Conservation (phyloP, 2,113 vertebrate species). For the Halcyon senegalensis region DNA sequence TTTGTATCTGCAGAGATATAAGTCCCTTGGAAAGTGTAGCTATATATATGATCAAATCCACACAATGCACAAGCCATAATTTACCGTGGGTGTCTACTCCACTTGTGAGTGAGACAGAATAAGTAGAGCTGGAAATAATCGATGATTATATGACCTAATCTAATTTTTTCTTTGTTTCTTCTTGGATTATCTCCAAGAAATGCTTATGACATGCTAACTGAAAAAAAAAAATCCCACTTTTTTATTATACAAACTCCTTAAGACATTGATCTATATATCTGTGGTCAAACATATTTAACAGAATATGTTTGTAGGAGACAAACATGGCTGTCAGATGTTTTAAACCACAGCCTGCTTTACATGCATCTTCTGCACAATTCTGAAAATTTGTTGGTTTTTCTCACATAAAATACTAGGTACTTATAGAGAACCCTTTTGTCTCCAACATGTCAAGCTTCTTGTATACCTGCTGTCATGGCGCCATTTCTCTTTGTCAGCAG, state of each 20-base stretch:
- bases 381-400: background rate
- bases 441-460: background rate
- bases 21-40: background rate
- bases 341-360: background rate
- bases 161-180: background rate
- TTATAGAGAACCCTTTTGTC: background rate
- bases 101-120: background rate
- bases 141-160: background rate
- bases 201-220: background rate
- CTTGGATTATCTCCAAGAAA: background rate
- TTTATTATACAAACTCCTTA: background rate
- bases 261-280: background rate
- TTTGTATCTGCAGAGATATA: background rate
- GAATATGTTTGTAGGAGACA: background rate
- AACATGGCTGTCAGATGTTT: background rate
- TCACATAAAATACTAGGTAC: background rate
- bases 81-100: background rate
- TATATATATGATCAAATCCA: background rate
- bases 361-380: background rate
- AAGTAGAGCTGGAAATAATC: background rate
- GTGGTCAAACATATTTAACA: background rate
- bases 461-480: background rate
- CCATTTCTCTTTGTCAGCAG: background rate
- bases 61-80: background rate
- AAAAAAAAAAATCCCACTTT: background rate